Percentiles rank a stretch among this genome's conserved stretches.
These are phyloP conservation scores for Aepyceros melampus DNA, from an alignment of 2,113 vertebrate species.

Conservation along the genomic window DNA sequence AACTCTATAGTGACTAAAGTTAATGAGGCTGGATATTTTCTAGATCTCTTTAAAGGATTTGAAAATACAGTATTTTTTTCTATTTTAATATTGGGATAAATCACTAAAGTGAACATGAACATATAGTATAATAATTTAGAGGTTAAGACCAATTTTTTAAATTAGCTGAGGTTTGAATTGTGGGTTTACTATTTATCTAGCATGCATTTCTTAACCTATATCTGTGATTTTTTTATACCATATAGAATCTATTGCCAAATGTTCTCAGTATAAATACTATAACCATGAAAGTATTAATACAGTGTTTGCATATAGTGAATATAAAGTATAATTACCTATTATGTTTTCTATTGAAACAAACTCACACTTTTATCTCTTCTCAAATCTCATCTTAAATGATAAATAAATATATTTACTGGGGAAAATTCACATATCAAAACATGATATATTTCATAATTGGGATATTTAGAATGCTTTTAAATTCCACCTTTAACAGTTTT, in stretches of 20 bases:
- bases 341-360: neutral
- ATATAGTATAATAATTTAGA: neutral
- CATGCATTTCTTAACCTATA: neutral
- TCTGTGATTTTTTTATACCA: neutral
- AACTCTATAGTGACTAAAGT: neutral
- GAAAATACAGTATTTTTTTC: neutral
- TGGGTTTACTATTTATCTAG: neutral
- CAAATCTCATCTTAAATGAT: neutral
- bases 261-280: neutral
- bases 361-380: neutral
- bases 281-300: neutral
- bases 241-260: neutral
- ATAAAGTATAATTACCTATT: neutral
- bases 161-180: neutral
- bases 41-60: constrained; percentile 12
- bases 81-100: neutral
- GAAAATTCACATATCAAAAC: neutral
- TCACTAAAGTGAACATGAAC: neutral
- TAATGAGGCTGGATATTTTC: constrained; percentile 44
- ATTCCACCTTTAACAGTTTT: neutral
- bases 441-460: neutral
- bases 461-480: neutral
- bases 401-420: neutral
- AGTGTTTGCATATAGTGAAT: neutral
- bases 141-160: neutral